Base-by-base conservation (phyloP, 2,797 vertebrate genomes). In the Delichon dasypus region DNA sequence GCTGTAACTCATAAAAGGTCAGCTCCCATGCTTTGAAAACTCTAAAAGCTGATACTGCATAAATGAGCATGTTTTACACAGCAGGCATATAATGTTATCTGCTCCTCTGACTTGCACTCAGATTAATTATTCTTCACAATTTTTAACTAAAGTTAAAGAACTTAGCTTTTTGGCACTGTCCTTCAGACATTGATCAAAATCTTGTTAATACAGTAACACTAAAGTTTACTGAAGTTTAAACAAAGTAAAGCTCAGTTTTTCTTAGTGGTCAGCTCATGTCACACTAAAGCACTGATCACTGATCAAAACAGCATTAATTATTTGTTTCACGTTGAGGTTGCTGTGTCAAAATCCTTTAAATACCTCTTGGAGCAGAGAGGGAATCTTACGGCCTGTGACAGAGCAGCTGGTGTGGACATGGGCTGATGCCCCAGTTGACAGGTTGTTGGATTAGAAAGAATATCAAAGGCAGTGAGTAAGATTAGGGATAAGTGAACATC, bases 391-490 rank as follows among this genome's bases (percentile, higher is more conserved):
- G 97, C 95, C 95, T 96, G 95, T 97, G 97, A 97, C 96, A 95
- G 94, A 98, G 98, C 98, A 98, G 97, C 98, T 98, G 97, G 97
- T 94, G 96, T 97, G 97, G 98, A 98, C 97, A 98, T 93, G 97
- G 97, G 96, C 97, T 96, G 97, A 97, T 97, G 97, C 97, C 97
- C 96, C 97, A 96, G 97, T 97, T 98, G 98, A 98, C 97, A 97
- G 97, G 97, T 97, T 98, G 97, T 97, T 98, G 98, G 98, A 98
- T 98, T 98, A 98, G 97, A 96, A 97, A 97, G 97, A 97, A 96
- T 98, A 98, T 98, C 98, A 98, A 98, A 98, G 97, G 96, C 97
- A 97, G 95, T 57, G 96, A 95, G 97, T 96, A 96, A 96, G 97
- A 97, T 98, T 97, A 98, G 97, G 96, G 97, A 95, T 96, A 97